phyloP scores from a whole-genome alignment of 2,888 invertebrate genomes.

The Sthenelais limicola region DNA sequence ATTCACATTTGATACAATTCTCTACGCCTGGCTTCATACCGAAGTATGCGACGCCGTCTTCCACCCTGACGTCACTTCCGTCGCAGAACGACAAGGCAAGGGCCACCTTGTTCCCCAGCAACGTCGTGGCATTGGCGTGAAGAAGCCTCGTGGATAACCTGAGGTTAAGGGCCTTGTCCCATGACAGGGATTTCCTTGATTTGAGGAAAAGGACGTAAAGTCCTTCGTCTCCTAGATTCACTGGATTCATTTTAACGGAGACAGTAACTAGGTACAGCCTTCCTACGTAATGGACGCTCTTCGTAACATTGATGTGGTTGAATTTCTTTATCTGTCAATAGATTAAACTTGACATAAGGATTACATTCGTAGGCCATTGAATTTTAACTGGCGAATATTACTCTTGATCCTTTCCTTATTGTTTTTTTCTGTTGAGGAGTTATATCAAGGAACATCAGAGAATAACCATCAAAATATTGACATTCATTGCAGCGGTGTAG shows the following conservation, averaged over 20 bases:
- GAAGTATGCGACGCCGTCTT: background rate
- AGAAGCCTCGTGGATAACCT: slow-evolving; percentile 18
- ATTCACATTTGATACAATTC: slow-evolving; percentile 14
- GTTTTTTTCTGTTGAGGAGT: no score
- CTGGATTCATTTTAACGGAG: background rate
- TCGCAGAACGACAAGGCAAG: slow-evolving; percentile 15
- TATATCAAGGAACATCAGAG: no score
- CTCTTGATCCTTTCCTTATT: no score
- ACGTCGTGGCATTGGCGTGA: background rate
- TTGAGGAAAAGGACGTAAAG: slow-evolving; percentile 21
- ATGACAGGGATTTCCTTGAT: background rate
- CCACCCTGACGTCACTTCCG: slow-evolving; percentile 14
- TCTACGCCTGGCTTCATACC: background rate
- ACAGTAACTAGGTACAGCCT: background rate
- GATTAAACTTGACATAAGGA: no score
- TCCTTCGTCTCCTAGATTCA: slow-evolving; percentile 1
- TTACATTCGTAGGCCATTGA: no score
- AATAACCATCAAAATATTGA: no score
- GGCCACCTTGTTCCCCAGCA: slow-evolving; percentile 8
- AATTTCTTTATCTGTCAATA: slow-evolving; percentile 8
- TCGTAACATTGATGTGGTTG: slow-evolving; percentile 20
- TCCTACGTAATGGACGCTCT: background rate
- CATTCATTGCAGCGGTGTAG: no score
- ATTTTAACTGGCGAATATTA: no score
- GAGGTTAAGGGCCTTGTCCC: slow-evolving; percentile 26